Percentiles rank a stretch among this genome's conserved stretches.
These are phyloP conservation scores for Taurulus bubalis DNA, from an alignment of 2,113 vertebrate genomes.

Conservation along the genomic window DNA sequence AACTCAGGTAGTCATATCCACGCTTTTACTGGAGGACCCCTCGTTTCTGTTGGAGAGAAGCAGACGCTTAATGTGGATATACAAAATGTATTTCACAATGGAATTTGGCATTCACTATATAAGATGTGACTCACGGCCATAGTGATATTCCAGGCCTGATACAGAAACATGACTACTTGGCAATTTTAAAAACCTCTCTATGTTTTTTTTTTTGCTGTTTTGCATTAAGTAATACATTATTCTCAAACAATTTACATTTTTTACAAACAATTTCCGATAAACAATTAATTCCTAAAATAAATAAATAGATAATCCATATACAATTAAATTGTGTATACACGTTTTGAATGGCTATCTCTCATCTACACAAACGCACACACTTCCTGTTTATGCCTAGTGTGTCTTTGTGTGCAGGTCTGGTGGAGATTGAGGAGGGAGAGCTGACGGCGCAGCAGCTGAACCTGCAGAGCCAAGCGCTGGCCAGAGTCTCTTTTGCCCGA, in stretches of 20 bases:
- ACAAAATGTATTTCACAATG: neutral
- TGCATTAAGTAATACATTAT: neutral
- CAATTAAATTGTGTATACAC: neutral
- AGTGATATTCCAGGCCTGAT: neutral
- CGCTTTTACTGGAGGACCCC: fast-evolving
- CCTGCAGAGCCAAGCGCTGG: constrained; percentile 88
- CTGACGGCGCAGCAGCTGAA: constrained; percentile 88
- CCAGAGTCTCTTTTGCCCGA: constrained; percentile 93
- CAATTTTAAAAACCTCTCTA: neutral
- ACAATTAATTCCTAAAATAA: neutral
- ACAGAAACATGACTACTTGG: neutral
- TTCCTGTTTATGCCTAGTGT: neutral
- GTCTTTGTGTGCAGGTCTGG: constrained; percentile 85
- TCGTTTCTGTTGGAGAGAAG: neutral
- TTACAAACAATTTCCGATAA: neutral
- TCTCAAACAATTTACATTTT: neutral
- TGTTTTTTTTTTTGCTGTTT: neutral
- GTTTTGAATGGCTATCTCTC: neutral
- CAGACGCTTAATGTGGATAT: neutral
- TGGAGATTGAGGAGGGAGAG: constrained; percentile 96
- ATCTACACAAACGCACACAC: neutral
- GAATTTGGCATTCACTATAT: neutral
- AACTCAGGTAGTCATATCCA: constrained; percentile 88
- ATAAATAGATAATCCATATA: neutral
- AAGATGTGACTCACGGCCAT: neutral